Percentiles rank a stretch among this genome's conserved stretches.
Evolutionary conservation across 2,113 vertebrate genomes (phyloP).

Genomic region (Charina bottae): DNA sequence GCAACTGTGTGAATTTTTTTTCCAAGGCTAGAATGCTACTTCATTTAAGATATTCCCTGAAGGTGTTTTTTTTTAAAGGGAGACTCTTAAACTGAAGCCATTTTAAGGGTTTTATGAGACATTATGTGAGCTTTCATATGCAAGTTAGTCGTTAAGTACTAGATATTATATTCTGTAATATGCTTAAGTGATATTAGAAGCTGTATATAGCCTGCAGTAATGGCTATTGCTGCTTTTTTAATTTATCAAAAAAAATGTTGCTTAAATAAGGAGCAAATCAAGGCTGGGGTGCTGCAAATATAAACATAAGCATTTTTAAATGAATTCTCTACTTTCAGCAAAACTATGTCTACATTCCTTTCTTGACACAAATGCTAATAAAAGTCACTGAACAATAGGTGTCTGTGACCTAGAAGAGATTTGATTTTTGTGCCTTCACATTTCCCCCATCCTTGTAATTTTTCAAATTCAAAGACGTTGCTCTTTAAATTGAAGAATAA

Average conservation of each 20-base stretch:
- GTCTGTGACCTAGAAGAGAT: constrained; percentile 38
- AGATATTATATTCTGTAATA: constrained; percentile 96
- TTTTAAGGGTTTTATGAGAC: constrained; percentile 91
- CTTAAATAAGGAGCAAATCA: constrained; percentile 85
- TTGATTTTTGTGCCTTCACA: constrained; percentile 33
- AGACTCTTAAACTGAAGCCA: constrained; percentile 86
- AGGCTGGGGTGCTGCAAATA: constrained; percentile 77
- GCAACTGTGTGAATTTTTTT: constrained; percentile 88
- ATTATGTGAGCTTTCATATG: constrained; percentile 96
- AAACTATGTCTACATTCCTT: constrained; percentile 49
- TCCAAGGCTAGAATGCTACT: constrained; percentile 82
- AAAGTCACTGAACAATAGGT: constrained; percentile 25
- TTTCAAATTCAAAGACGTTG: constrained; percentile 58
- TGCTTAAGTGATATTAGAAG: constrained; percentile 90
- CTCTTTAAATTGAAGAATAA: constrained; percentile 50
- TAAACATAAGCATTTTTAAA: constrained; percentile 71
- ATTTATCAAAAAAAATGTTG: constrained; percentile 83
- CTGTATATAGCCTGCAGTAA: constrained; percentile 85
- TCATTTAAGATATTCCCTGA: constrained; percentile 90
- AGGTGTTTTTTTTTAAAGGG: constrained; percentile 78
- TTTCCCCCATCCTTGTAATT: constrained; percentile 23
- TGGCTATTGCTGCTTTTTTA: constrained; percentile 93
- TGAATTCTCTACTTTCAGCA: constrained; percentile 57
- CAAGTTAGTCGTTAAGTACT: constrained; percentile 93
- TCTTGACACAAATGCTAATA: constrained; percentile 39